phyloP scores from a whole-genome alignment of 2,888 invertebrate species.

The Philereme transversata region DNA sequence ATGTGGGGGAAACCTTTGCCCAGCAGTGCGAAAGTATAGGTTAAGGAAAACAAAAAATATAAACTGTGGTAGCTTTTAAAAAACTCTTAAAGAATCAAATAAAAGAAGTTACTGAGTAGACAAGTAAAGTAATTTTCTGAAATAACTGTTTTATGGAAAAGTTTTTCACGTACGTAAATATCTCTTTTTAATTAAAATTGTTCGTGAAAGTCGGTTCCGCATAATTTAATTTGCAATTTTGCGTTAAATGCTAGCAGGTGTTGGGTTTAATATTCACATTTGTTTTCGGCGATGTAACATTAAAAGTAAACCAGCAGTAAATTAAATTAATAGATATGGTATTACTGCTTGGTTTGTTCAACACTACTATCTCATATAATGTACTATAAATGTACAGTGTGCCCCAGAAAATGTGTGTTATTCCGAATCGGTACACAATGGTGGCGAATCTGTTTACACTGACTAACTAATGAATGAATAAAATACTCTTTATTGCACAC shows the following conservation, averaged over 20 bases:
- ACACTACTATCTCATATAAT: constrained; percentile 10
- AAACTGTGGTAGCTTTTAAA: too few species aligned
- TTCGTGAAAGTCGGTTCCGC: constrained; percentile 26
- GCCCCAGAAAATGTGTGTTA: constrained; percentile 5
- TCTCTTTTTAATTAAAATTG: constrained; percentile 24
- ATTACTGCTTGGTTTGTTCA: constrained; percentile 25
- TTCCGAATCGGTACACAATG: constrained; percentile 24
- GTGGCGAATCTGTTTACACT: too few species aligned
- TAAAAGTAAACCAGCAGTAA: constrained; percentile 35
- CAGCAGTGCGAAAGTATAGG: too few species aligned
- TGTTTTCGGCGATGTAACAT: constrained; percentile 32
- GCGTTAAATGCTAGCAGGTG: constrained; percentile 37
- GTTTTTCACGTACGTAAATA: constrained; percentile 9
- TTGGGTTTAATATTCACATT: constrained; percentile 32
- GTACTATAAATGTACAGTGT: too few species aligned
- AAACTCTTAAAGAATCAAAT: too few species aligned
- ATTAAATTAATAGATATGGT: constrained; percentile 30
- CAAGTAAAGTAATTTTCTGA: too few species aligned
- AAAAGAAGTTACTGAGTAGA: too few species aligned
- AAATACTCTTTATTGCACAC: too few species aligned
- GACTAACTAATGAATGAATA: too few species aligned
- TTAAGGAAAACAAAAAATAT: too few species aligned
- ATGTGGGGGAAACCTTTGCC: too few species aligned
- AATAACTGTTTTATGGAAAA: too few species aligned
- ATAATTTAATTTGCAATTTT: constrained; percentile 37